Conservation (phyloP, 2,888 invertebrate genomes). For the Melanostoma scalare region DNA sequence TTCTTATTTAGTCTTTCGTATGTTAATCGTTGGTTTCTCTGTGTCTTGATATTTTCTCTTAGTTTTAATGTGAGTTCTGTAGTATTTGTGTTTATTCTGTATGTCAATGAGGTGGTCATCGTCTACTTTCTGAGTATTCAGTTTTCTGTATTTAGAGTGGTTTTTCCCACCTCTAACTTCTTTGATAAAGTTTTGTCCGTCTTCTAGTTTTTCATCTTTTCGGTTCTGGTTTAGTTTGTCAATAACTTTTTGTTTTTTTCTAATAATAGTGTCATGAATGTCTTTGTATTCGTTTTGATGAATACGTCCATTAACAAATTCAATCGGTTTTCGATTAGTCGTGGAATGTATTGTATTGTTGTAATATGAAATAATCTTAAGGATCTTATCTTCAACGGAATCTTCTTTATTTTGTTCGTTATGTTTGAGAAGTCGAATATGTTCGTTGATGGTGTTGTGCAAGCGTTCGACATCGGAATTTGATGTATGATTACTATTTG, state of each 20-base stretch:
- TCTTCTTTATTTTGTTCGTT: conserved; percentile 57
- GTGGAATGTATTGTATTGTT: conserved; percentile 71
- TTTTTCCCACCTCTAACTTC: conserved; percentile 63
- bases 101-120: conserved; percentile 54
- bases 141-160: conserved; percentile 68
- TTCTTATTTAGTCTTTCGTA: conserved; percentile 10
- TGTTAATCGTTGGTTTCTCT: conserved; percentile 14
- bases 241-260: conserved; percentile 61
- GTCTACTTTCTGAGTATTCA: conserved; percentile 44
- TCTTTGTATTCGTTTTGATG: conserved; percentile 48
- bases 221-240: conserved; percentile 4
- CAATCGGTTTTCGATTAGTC: conserved; percentile 63
- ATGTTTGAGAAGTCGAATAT: conserved; percentile 68
- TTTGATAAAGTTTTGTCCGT: conserved; percentile 11
- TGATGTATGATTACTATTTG: conserved; percentile 62
- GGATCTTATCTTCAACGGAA: conserved; percentile 70
- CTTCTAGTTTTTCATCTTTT: conserved; percentile 18
- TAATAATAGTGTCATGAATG: conserved; percentile 50
- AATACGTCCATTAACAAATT: conserved; percentile 68
- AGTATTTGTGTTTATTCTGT: conserved; percentile 62
- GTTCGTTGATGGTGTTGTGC: conserved; percentile 73
- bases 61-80: conserved; percentile 63
- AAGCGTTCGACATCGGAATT: conserved; percentile 70
- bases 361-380: conserved; percentile 67
- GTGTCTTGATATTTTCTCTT: conserved; percentile 61